Evolutionary conservation across 2,113 vertebrate species (phyloP), one percentile per base, ranked within the genome.

Genomic region (Bagarius yarrelli): DNA sequence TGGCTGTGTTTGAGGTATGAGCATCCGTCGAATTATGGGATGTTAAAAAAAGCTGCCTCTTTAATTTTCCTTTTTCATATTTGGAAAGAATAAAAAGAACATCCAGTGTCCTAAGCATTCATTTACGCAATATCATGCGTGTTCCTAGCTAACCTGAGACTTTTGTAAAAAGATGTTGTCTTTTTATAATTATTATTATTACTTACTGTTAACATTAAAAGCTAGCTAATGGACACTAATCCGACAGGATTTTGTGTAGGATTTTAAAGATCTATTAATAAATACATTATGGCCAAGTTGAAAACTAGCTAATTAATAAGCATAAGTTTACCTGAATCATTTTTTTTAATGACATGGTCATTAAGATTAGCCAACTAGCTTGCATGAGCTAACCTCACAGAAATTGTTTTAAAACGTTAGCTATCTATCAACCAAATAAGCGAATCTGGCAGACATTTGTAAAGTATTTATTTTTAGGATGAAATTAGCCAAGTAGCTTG

Each of bases 1-100:
- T 98, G 67, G 84, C 95, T 0, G 82, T 98, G 83, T 98, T 96
- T 82, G 93, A 98, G 95, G 96, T 97, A 76, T 86, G 91, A 84
- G 1, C 57, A 19, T n/a, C 36, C 36, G 6, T 66, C 19, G 9
- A 50, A n/a, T 6, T 30, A 16, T 72, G 34, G 25, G 44, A 32
- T 60, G 18, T 57, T 2, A 34, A 70, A 66, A 66, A 60, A 2
- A 66, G 30, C 32, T 27, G 25, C 4, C n/a, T 27, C 27, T 8
- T 18, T 21, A 64, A 64, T 44, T 67, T 67, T 40, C 21, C 36
- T 6, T 13, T 66, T 40, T 11, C 2, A 5, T 67, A n/a, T 44
- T 44, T 40, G 64, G 1, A 36, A 36, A 23, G 36, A 23, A 36
- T 36, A 15, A n/a, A 8, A 47, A 23, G 3, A 66, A 66, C 4